A percentile compares a stretch with the other conserved stretches of the same genome.
Evolutionary conservation across 2,888 invertebrate species (phyloP).

Genomic region (Torymus aiolomorphi): DNA sequence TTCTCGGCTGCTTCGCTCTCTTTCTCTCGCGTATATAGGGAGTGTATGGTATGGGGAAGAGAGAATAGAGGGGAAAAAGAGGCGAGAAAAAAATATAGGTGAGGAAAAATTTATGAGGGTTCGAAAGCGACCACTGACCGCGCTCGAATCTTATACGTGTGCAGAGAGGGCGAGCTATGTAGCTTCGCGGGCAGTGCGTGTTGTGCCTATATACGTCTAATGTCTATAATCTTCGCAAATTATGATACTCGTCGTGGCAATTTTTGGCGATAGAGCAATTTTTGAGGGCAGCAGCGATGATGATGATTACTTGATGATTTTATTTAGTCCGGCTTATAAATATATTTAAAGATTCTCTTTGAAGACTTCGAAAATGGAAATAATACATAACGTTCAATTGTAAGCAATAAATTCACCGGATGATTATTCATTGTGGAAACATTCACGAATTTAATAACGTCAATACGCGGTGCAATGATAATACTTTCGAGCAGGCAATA

Average conservation of each 20-base stretch:
- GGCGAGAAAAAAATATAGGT: constrained; percentile 63
- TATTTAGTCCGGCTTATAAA: not conserved
- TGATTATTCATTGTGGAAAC: not conserved
- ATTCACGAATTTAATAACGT: too few species aligned
- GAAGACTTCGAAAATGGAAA: too few species aligned
- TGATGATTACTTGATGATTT: constrained; percentile 20
- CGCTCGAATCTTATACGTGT: constrained; percentile 33
- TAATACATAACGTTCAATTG: too few species aligned
- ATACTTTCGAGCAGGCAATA: too few species aligned
- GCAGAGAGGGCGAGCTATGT: too few species aligned
- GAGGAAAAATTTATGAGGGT: constrained; percentile 70
- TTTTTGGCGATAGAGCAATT: constrained; percentile 49
- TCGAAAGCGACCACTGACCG: constrained; percentile 57
- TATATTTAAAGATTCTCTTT: too few species aligned
- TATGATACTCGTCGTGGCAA: constrained; percentile 25
- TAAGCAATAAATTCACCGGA: not conserved
- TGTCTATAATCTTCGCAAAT: constrained; percentile 51
- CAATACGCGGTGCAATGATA: too few species aligned
- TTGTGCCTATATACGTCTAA: constrained; percentile 24
- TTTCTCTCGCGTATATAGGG: constrained; percentile 45
- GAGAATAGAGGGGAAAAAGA: constrained; percentile 56
- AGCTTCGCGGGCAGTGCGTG: constrained; percentile 29
- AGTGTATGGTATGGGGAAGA: not conserved
- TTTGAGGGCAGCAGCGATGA: constrained; percentile 8
- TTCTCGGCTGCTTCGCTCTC: constrained; percentile 49